phyloP scores from a whole-genome alignment of 2,888 invertebrate genomes.

The Macrophya alboannulata region DNA sequence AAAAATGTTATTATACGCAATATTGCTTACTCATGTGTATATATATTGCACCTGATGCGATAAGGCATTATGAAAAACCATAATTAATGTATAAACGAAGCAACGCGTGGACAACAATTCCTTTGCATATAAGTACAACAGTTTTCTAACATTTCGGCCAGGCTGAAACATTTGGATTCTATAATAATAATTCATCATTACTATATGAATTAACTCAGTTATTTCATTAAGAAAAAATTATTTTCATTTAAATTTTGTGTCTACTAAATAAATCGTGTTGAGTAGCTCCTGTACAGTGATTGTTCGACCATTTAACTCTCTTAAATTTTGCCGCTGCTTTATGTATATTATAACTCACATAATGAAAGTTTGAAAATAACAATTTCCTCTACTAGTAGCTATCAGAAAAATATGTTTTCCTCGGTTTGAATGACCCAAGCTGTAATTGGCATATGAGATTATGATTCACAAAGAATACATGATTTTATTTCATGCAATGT shows the following conservation, averaged over 20 bases:
- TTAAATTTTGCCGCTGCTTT: constrained; percentile 49
- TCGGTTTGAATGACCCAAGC: constrained; percentile 48
- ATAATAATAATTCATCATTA: not conserved
- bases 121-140: constrained; percentile 35
- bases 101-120: constrained; percentile 43
- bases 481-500: constrained; percentile 40
- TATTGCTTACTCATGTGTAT: constrained; percentile 49
- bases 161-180: not conserved
- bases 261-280: not conserved
- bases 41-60: constrained; percentile 46
- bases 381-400: constrained; percentile 23
- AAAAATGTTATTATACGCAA: constrained; percentile 36
- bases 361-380: constrained; percentile 30
- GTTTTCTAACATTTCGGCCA: not conserved
- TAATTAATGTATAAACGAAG: not conserved
- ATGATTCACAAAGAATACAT: constrained; percentile 33
- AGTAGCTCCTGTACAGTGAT: not conserved
- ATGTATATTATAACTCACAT: constrained; percentile 22
- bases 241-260: not conserved
- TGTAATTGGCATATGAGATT: constrained; percentile 48
- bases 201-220: not conserved
- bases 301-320: not conserved
- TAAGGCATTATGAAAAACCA: constrained; percentile 44
- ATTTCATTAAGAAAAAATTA: constrained; percentile 13
- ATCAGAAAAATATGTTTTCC: constrained; percentile 45